Base-by-base conservation (phyloP, 2,113 vertebrate genomes). In the Elachura formosa region DNA sequence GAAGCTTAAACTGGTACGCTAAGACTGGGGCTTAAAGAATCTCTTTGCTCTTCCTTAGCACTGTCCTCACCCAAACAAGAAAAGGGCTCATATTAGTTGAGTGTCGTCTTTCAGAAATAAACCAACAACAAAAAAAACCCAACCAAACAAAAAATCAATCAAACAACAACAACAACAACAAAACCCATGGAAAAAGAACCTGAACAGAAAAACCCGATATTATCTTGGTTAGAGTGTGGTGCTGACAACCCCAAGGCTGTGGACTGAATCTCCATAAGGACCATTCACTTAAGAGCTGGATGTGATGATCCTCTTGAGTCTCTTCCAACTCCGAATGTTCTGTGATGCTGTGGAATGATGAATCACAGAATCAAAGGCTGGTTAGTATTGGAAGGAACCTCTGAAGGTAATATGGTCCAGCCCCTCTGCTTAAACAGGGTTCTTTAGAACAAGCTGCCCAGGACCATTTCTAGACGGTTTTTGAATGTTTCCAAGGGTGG, bases 1-100 rank as follows among this genome's bases (percentile, higher is more conserved):
- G 24, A 74, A 55, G 29, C 5, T 46, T 74, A 64, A 74, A 8
- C 6, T 23, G 12, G 3, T 64, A 16, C 0, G 0, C 15, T 29
- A 19, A 40, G 15, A 40, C 24, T 40, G 20, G 29, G 15, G 19
- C 2, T 67, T 12, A 58, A 49, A 66, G 31, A 21, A 41, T 34
- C 16, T 49, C 51, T 49, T 56, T 58, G 25, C 21, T 58, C 43
- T 75, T 66, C 31, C 41, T 49, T 41, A 11, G 25, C 4, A 25
- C 33, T 79, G 41, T 55, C 43, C 29, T 76, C 29, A 67, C 11
- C 4, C 25, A 59, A 68, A 63, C 4, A 31, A 45, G n/a, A 59
- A 76, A 31, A 43, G 2, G 49, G 23, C 10, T 51, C 3, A 20
- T 63, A 86, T 72, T 33, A 41, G 29, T 51, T 71, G 34, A 52